Base-by-base conservation (phyloP, 2,888 invertebrate genomes). In the Petrophora chlorosata region DNA sequence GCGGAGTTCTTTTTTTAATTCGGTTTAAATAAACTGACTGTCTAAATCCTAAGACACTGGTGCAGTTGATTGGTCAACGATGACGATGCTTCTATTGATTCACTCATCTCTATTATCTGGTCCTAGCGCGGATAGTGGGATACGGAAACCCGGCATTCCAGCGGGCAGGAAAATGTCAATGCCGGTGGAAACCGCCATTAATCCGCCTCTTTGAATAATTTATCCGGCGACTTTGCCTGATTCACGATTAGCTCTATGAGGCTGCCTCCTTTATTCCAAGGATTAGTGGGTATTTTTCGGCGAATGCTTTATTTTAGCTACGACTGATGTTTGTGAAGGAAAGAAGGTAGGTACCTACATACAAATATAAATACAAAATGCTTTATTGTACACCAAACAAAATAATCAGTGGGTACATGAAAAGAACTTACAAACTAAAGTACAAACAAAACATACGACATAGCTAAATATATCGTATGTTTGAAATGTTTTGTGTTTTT, bases 191-290 rank as follows among this genome's bases (percentile, higher is more conserved):
- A 61, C 56, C 60, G 62, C 53, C 70, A 74, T 72, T 67, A 67
- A 70, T 70, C 59, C 65, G 60, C 59, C 57, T 54, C 51, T 42
- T 56, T 48, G 63, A 63, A 66, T 70, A 69, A 67, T 68, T 64
- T 66, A 65, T 66, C 53, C 40, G 46, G 51, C 48, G 53, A 56
- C 59, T 65, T 64, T 56, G 56, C 58, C 62, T 59, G 52, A 50
- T 61, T 59, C 59, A 50, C 54, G 43, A 50, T 56, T 52, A 61
- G 56, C 53, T 56, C 45, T 52, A 43, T 50, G 53, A 44, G 52
- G 48, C 45, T 28, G 25, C 34, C 35, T 56, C 55, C 55, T 58
- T 58, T 58, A 54, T 58, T 61, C 54, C 50, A 29, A 15, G 56
- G 61, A 58, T 58, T 61, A 61, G 50, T 35, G 44, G 52, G 29